Conservation (phyloP, 53 echinoderm and acorn worm genomes). For the Mesocentrotus franciscanus region DNA sequence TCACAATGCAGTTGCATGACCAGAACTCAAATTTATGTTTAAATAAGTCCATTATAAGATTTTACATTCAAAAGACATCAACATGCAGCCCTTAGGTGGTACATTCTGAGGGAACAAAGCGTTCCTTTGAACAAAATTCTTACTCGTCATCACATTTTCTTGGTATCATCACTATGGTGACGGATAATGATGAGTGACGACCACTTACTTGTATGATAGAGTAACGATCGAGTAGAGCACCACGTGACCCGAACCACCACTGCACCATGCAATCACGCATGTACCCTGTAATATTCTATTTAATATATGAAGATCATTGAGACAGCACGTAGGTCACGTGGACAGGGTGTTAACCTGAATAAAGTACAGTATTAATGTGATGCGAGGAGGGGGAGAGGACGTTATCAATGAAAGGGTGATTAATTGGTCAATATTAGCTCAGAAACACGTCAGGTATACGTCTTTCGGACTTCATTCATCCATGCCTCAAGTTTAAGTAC, state of each 20-base stretch:
- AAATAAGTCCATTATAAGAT: too few species aligned
- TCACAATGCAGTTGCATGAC: too few species aligned
- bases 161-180: conserved; percentile 3
- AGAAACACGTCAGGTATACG: conserved; percentile 22
- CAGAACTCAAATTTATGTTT: too few species aligned
- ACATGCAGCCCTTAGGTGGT: too few species aligned
- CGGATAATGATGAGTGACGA: conserved; percentile 22
- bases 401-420: background rate
- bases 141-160: background rate
- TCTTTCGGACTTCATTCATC: conserved; percentile 16
- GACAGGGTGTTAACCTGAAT: background rate
- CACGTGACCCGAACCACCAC: too few species aligned
- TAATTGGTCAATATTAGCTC: conserved; percentile 36
- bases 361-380: conserved; percentile 31
- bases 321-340: background rate
- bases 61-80: too few species aligned
- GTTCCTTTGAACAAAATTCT: background rate
- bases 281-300: background rate
- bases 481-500: background rate
- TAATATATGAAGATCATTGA: background rate
- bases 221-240: background rate
- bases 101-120: too few species aligned
- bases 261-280: background rate
- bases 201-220: background rate
- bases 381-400: background rate